These are phyloP conservation scores for Coptotermes formosanus DNA, from an alignment of 1,140 invertebrate species.

Conservation along the genomic window DNA sequence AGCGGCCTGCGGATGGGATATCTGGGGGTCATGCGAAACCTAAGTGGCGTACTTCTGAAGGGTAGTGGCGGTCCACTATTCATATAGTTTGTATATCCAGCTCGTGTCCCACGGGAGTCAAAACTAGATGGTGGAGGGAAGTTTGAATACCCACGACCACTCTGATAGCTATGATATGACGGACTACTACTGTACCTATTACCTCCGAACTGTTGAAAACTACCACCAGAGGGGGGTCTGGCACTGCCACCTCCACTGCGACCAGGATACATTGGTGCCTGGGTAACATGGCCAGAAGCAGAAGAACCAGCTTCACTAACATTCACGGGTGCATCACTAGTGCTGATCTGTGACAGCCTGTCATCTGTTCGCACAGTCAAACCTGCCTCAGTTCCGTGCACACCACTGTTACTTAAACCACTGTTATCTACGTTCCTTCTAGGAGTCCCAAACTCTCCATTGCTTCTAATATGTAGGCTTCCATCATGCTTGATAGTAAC, in stretches of 20 bases:
- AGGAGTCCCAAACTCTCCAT: not conserved
- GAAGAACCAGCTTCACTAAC: conserved; percentile 19
- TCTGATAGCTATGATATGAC: conserved; percentile 25
- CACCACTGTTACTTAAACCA: conserved; percentile 13
- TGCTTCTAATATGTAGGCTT: conserved; percentile 48
- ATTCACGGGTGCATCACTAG: not conserved
- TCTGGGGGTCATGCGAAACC: conserved; percentile 29
- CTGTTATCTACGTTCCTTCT: not conserved
- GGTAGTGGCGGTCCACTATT: conserved; percentile 3
- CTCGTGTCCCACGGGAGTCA: conserved; percentile 26
- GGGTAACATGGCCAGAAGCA: conserved; percentile 40
- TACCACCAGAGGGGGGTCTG: conserved; percentile 21
- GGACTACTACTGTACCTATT: conserved; percentile 40
- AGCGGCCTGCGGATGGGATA: conserved; percentile 25
- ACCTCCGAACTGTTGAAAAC: conserved; percentile 42
- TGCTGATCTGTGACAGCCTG: conserved; percentile 9
- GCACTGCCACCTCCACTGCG: conserved; percentile 47
- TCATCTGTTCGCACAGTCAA: conserved; percentile 21
- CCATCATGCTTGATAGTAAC: conserved; percentile 63
- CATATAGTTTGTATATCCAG: conserved; percentile 28
- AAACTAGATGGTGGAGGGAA: conserved; percentile 25
- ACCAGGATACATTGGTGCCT: conserved; percentile 62
- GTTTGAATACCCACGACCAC: conserved; percentile 23
- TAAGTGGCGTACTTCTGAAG: conserved; percentile 22
- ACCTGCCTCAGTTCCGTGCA: no score